Percentiles rank a stretch among this genome's conserved stretches.
Conservation (phyloP, 2,113 vertebrate species). For the Neodon shergylaensis region DNA sequence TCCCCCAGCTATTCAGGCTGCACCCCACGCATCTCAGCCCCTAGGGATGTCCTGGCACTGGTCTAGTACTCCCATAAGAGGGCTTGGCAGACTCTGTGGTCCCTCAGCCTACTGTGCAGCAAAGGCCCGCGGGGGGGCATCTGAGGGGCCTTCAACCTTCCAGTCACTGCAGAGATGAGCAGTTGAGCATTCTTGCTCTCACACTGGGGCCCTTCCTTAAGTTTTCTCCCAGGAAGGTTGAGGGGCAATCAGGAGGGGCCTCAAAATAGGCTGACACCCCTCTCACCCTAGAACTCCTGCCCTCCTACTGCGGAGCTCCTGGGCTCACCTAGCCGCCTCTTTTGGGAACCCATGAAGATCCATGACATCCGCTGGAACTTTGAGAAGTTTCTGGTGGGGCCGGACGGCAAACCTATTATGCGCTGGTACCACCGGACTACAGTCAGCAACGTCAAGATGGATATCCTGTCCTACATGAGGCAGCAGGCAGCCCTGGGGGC, state of each 20-base stretch:
- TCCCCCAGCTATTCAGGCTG: no score
- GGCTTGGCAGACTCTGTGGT: neutral
- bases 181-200: neutral
- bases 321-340: slow-evolving; percentile 87
- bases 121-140: neutral
- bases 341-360: slow-evolving; percentile 93
- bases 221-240: neutral
- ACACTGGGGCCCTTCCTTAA: neutral
- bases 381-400: slow-evolving; percentile 96
- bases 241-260: fast-evolving
- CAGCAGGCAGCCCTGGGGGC: neutral
- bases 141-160: neutral
- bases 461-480: slow-evolving; percentile 86
- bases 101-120: neutral
- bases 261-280: fast-evolving
- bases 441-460: slow-evolving; percentile 84
- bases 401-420: slow-evolving; percentile 89
- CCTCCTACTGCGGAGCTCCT: slow-evolving; percentile 90
- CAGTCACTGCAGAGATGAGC: neutral
- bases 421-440: slow-evolving; percentile 91
- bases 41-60: neutral
- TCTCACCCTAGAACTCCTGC: slow-evolving; percentile 88
- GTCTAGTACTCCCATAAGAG: neutral
- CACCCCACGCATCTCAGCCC: neutral
- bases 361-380: slow-evolving; percentile 99